Evolutionary conservation across 2,113 vertebrate genomes (phyloP).

Genomic region (Argyrosomus japonicus): DNA sequence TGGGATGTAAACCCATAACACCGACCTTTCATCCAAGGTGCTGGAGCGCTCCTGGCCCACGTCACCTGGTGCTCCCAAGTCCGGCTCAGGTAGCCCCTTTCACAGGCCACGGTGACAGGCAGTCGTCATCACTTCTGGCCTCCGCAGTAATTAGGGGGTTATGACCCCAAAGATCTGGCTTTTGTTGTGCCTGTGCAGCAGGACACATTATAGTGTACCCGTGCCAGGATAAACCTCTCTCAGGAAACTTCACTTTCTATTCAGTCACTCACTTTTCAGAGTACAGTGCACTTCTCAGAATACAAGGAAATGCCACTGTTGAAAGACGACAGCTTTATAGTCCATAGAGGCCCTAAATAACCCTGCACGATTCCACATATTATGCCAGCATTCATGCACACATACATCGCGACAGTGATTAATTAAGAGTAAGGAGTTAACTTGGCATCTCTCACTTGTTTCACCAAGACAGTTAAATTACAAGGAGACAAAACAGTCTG

Average conservation of each 20-base stretch:
- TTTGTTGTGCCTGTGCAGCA: conserved; percentile 66
- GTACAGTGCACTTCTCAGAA: conserved; percentile 68
- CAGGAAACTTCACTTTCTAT: conserved; percentile 81
- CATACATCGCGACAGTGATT: conserved; percentile 46
- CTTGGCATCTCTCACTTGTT: conserved; percentile 57
- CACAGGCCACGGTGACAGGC: conserved; percentile 66
- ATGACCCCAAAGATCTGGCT: conserved; percentile 67
- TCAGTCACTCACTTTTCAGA: conserved; percentile 61
- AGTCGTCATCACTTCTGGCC: conserved; percentile 64
- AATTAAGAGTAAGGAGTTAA: conserved; percentile 64
- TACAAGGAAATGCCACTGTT: conserved; percentile 77
- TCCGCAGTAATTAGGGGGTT: conserved; percentile 76
- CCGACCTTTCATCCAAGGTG: conserved; percentile 76
- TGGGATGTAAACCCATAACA: conserved; percentile 68
- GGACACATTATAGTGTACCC: conserved; percentile 56
- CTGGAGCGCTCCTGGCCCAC: conserved; percentile 58
- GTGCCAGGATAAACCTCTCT: conserved; percentile 79
- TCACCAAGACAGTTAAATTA: conserved; percentile 46
- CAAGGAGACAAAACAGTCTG: conserved; percentile 62
- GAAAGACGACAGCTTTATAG: conserved; percentile 68
- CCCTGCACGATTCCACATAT: conserved; percentile 39
- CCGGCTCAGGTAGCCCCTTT: conserved; percentile 73
- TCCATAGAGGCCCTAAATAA: conserved; percentile 41
- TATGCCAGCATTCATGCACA: conserved; percentile 43
- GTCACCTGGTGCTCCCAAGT: conserved; percentile 60